Evolutionary conservation across 2,113 vertebrate species (phyloP).

Genomic region (Amia ocellicauda): DNA sequence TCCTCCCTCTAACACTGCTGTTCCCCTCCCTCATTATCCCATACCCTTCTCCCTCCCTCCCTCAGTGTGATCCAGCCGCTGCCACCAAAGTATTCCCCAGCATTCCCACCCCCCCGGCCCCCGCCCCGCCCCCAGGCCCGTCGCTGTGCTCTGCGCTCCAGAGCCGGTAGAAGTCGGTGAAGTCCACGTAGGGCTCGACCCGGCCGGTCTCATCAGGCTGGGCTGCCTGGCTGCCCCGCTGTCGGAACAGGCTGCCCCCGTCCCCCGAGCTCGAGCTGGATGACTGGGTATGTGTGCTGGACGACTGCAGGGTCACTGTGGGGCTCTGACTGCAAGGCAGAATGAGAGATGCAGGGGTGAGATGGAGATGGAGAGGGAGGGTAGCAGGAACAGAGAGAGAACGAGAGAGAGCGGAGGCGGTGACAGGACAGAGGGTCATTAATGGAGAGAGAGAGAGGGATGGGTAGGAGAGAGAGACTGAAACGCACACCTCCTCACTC

Average conservation of each 20-base stretch:
- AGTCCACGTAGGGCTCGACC: slow-evolving; percentile 95
- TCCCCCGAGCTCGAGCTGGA: slow-evolving; percentile 97
- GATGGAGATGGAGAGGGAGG: neutral
- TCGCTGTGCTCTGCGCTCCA: slow-evolving; percentile 89
- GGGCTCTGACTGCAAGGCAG: slow-evolving; percentile 82
- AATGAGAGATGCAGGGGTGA: neutral
- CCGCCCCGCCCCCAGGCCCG: slow-evolving; percentile 38
- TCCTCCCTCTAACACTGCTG: slow-evolving; percentile 38
- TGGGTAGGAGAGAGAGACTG: no score
- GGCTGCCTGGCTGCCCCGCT: slow-evolving; percentile 80
- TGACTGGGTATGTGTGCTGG: slow-evolving; percentile 91
- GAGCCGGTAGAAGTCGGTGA: slow-evolving; percentile 88
- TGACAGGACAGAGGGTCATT: neutral
- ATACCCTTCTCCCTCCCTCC: slow-evolving; percentile 29
- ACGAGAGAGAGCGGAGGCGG: neutral
- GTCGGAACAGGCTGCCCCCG: slow-evolving; percentile 86
- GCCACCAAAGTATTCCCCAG: no score
- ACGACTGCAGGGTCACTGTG: slow-evolving; percentile 91
- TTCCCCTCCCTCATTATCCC: slow-evolving; percentile 33
- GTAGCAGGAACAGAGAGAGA: neutral
- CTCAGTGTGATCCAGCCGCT: slow-evolving; percentile 45
- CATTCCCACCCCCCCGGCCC: slow-evolving; percentile 38
- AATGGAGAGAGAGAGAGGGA: neutral
- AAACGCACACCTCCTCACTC: no score
- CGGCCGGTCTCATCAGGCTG: slow-evolving; percentile 91